Base-by-base conservation (phyloP, 64 coral and sea anemone genomes). In the Montipora foliosa region DNA sequence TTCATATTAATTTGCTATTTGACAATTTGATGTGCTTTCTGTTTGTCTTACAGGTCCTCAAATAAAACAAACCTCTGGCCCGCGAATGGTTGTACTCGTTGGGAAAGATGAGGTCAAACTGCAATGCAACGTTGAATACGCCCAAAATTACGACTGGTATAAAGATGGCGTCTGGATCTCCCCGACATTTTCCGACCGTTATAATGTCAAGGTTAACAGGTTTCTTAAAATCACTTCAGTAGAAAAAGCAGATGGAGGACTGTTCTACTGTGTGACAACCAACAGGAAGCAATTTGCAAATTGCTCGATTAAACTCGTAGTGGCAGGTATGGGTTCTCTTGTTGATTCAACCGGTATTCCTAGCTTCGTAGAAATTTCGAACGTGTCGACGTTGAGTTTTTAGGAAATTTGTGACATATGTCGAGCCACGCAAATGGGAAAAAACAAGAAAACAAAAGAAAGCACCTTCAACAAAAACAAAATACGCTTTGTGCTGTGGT, bases 221-320 rank as follows among this genome's bases (percentile, higher is more conserved):
- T 93, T 49, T 83, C 79, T 98, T 17, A 84, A 79, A 72, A 98
- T 98, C 21, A 17, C 11, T 1, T 66, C 87, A 5, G 87, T 98
- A 69, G 19, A 44, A 3, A 91, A 78, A 89, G 13, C 15, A 3
- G 96, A 98, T 76, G 80, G 80, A 22, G 96, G 96, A 25, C 19
- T 57, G 12, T 98, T 72, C 21, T 25, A 81, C 17, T 98, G 96
- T 60, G 78, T 83, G 46, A 82, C 89, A 3, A 17, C 74, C 21
- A 98, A 98, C 67, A 19, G 13, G 0, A 86, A 67, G 75, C 93
- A 93, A 15, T 90, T 75, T 48, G 76, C 74, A 48, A 95, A 98
- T 10, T 87, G 71, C 17, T 95, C 93, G 1, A 87, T 86, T 12
- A 89, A 51, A 19, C 49, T 98, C 6, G 70, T 79, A 29, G 94